Percentiles rank a stretch among this genome's conserved stretches.
Conservation (phyloP, 1,140 invertebrate species). For the Centruroides sculpturatus region DNA sequence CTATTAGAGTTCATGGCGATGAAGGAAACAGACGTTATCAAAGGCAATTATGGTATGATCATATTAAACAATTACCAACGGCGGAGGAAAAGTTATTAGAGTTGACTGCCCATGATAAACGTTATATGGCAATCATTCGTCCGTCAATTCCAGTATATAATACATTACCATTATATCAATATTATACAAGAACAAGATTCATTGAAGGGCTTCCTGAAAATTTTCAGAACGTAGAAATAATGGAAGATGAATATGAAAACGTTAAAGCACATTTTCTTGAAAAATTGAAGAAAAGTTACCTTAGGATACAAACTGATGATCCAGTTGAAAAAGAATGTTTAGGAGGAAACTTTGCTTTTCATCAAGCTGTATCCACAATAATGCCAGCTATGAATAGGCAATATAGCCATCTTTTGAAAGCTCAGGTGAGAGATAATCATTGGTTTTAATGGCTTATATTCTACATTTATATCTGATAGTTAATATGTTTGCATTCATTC, state of each 20-base stretch:
- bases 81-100: slow-evolving; percentile 68
- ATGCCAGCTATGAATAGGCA: not conserved
- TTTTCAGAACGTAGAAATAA: not conserved
- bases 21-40: slow-evolving; percentile 11
- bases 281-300: not conserved
- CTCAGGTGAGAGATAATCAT: too few relatives aligned
- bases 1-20: slow-evolving; percentile 5
- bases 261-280: too few relatives aligned
- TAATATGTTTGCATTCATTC: too few relatives aligned
- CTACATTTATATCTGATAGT: too few relatives aligned
- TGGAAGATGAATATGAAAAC: too few relatives aligned
- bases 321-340: not conserved
- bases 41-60: slow-evolving; percentile 34
- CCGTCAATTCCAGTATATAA: slow-evolving; percentile 48
- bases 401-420: too few relatives aligned
- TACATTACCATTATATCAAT: slow-evolving; percentile 45
- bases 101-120: slow-evolving; percentile 56
- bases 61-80: slow-evolving; percentile 46
- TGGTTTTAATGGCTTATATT: too few relatives aligned
- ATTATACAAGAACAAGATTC: slow-evolving; percentile 53
- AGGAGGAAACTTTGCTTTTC: not conserved
- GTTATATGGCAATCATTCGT: slow-evolving; percentile 45
- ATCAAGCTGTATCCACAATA: not conserved
- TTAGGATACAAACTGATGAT: not conserved
- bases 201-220: slow-evolving; percentile 25